phyloP scores from a whole-genome alignment of 2,888 invertebrate species.

The Drosophila melanosoma region DNA sequence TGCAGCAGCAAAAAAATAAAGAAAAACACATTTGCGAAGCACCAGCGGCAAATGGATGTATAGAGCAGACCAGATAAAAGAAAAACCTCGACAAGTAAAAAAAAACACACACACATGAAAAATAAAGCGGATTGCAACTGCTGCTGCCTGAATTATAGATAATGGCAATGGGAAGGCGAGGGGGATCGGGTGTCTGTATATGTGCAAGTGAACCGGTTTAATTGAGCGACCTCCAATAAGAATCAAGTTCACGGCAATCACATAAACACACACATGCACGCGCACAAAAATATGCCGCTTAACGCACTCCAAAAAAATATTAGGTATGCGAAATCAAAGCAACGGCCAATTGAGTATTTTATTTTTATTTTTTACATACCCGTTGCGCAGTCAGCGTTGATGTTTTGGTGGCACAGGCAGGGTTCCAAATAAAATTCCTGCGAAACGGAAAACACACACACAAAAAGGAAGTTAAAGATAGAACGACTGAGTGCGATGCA shows the following conservation, averaged over 20 bases:
- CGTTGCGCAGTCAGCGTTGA: conserved; percentile 30
- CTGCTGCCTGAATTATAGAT: conserved; percentile 51
- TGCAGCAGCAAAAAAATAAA: conserved; percentile 2
- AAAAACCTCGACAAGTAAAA: conserved; percentile 47
- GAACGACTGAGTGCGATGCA: neutral
- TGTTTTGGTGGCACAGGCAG: conserved; percentile 28
- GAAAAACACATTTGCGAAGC: conserved; percentile 51
- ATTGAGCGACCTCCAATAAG: conserved; percentile 77
- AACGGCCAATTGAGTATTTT: conserved; percentile 16
- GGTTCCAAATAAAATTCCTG: conserved; percentile 48
- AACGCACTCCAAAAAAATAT: conserved; percentile 32
- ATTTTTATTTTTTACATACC: conserved; percentile 29
- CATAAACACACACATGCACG: neutral
- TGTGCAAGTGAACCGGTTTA: conserved; percentile 70
- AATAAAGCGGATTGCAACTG: conserved; percentile 57
- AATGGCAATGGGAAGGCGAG: neutral
- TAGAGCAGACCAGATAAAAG: conserved; percentile 46
- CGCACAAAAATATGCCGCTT: conserved; percentile 34
- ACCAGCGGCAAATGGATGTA: conserved; percentile 45
- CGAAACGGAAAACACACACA: conserved; percentile 29
- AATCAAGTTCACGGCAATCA: conserved; percentile 73
- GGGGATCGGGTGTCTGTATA: neutral
- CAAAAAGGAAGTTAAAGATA: conserved; percentile 46
- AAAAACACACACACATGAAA: conserved; percentile 16
- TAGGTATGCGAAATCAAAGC: conserved; percentile 24